Evolutionary conservation across 2,888 invertebrate species (phyloP).

Genomic region (Patella caerulea): DNA sequence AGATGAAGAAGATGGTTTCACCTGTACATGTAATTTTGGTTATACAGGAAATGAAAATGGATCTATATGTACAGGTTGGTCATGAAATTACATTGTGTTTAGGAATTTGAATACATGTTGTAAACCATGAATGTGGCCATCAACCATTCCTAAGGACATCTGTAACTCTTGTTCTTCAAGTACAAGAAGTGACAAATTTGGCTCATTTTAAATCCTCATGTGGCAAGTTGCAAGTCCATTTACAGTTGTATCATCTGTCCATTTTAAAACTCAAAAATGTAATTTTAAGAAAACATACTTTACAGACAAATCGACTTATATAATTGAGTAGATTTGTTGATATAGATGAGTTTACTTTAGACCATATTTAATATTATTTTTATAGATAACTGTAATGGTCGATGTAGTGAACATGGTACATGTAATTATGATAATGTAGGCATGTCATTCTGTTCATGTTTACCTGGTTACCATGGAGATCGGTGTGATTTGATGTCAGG

Average conservation of each 20-base stretch:
- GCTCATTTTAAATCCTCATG: too few species aligned
- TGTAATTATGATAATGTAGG: conserved; percentile 40
- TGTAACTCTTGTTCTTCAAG: too few species aligned
- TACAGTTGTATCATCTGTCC: too few species aligned
- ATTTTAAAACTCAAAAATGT: too few species aligned
- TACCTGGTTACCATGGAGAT: conserved; percentile 39
- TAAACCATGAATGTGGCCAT: too few species aligned
- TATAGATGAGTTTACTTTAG: background rate
- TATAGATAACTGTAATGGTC: conserved; percentile 33
- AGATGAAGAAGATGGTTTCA: conserved; percentile 41
- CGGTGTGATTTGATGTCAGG: conserved; percentile 29
- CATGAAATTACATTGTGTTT: too few species aligned
- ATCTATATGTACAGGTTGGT: conserved; percentile 44
- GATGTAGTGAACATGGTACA: conserved; percentile 23
- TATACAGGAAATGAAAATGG: conserved; percentile 42
- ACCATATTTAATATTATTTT: conserved; percentile 11
- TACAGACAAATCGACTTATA: background rate
- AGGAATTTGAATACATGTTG: too few species aligned
- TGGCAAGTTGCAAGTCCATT: too few species aligned
- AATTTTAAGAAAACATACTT: background rate
- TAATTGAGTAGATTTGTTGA: background rate
- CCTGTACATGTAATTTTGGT: conserved; percentile 51
- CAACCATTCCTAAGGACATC: too few species aligned
- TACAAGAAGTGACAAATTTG: too few species aligned
- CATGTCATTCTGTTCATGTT: conserved; percentile 40